phyloP scores from a whole-genome alignment of 1,140 invertebrate genomes.

The Cyphomyrmex costatus region DNA sequence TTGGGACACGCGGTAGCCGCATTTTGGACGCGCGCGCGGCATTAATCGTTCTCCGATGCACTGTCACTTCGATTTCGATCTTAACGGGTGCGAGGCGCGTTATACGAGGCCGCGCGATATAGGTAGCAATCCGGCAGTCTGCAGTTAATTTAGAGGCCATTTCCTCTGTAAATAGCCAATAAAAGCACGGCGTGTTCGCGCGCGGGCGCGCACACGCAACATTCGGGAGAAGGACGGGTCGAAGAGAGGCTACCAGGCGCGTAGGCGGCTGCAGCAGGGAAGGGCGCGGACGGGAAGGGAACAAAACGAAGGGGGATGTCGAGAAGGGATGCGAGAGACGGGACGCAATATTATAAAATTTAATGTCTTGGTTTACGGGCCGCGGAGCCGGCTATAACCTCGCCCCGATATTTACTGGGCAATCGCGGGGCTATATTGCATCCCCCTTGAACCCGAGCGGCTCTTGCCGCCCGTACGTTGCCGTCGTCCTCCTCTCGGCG shows the following conservation, averaged over 20 bases:
- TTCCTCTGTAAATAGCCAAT: conserved; percentile 87
- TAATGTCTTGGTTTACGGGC: conserved; percentile 87
- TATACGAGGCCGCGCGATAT: conserved; percentile 82
- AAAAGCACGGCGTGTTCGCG: conserved; percentile 81
- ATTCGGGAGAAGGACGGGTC: conserved; percentile 58
- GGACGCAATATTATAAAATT: conserved; percentile 87
- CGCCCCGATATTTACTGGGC: conserved; percentile 85
- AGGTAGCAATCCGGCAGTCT: conserved; percentile 85
- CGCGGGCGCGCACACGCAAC: conserved; percentile 70
- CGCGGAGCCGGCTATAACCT: conserved; percentile 84
- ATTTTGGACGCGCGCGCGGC: conserved; percentile 51
- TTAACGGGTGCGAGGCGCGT: conserved; percentile 76
- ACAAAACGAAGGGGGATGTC: conserved; percentile 63
- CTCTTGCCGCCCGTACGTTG: conserved; percentile 16
- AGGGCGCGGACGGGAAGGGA: conserved; percentile 59
- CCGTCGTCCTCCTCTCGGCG: conserved; percentile 41
- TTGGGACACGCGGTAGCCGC: background rate
- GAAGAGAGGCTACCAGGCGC: conserved; percentile 26
- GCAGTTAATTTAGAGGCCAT: conserved; percentile 87
- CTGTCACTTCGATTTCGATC: conserved; percentile 81
- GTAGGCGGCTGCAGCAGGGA: conserved; percentile 20
- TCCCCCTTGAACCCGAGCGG: conserved; percentile 33
- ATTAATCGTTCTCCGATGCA: conserved; percentile 70
- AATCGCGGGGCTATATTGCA: conserved; percentile 83
- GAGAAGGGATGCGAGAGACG: conserved; percentile 74